Evolutionary conservation across 2,113 vertebrate species (phyloP).

Genomic region (Mungos mungo): DNA sequence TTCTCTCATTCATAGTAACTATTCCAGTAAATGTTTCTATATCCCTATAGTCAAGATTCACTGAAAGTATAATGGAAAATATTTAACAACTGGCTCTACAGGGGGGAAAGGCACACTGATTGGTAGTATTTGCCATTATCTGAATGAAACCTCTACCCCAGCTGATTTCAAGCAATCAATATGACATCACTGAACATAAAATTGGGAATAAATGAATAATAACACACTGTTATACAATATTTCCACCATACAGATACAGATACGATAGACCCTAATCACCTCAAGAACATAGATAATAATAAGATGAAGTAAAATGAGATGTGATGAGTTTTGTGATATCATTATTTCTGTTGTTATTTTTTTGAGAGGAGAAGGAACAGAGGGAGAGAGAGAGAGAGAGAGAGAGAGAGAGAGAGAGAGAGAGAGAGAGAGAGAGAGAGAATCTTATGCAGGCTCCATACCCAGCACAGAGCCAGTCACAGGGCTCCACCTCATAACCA

Average conservation of each 20-base stretch:
- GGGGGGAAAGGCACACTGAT: neutral
- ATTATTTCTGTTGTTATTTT: neutral
- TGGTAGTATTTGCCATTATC: neutral
- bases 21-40: neutral
- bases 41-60: neutral
- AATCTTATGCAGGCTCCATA: no score
- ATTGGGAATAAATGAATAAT: neutral
- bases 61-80: neutral
- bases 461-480: no score
- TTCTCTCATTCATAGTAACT: neutral
- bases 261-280: neutral
- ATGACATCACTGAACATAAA: neutral
- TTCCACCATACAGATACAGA: neutral
- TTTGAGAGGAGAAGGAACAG: no score
- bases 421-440: no score
- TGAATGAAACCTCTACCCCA: neutral
- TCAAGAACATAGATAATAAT: neutral
- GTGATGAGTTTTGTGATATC: neutral
- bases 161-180: neutral
- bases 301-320: neutral
- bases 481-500: no score
- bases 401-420: no score
- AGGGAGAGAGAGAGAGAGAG: no score
- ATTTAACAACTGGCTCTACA: neutral
- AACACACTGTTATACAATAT: neutral